A percentile compares a stretch with the other conserved stretches of the same genome.
These are phyloP conservation scores for Leptopilina boulardi DNA, from an alignment of 1,140 invertebrate genomes.

Conservation along the genomic window DNA sequence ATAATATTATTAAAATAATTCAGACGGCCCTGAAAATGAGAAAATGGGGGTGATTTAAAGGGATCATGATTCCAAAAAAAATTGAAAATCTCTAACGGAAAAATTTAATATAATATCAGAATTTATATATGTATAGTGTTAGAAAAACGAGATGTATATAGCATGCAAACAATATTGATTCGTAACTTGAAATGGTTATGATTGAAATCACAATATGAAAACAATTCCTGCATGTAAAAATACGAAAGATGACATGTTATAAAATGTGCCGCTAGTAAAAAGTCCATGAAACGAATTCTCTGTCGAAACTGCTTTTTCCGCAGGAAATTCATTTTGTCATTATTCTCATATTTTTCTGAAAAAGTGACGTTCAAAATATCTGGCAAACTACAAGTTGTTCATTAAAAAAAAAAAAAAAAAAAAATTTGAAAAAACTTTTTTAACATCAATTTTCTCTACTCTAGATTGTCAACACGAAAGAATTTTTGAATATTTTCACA, in stretches of 20 bases:
- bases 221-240: neutral
- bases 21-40: too few relatives aligned
- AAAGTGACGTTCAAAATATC: neutral
- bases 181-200: neutral
- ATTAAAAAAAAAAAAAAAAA: neutral
- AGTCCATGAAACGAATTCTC: neutral
- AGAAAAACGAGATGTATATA: neutral
- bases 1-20: too few relatives aligned
- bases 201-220: conserved; percentile 21
- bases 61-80: too few relatives aligned
- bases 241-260: conserved; percentile 3
- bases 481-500: too few relatives aligned
- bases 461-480: too few relatives aligned
- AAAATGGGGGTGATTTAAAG: too few relatives aligned
- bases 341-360: neutral
- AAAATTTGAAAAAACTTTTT: too few relatives aligned
- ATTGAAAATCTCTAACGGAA: too few relatives aligned
- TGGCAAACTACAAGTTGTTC: neutral
- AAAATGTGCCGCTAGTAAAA: neutral
- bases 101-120: too few relatives aligned
- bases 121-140: too few relatives aligned
- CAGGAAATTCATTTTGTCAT: neutral
- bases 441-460: too few relatives aligned
- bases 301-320: neutral
- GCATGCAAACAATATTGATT: conserved; percentile 2